A percentile compares a stretch with the other conserved stretches of the same genome.
phyloP scores from a whole-genome alignment of 2,113 vertebrate genomes.

The Benthochromis sp. region DNA sequence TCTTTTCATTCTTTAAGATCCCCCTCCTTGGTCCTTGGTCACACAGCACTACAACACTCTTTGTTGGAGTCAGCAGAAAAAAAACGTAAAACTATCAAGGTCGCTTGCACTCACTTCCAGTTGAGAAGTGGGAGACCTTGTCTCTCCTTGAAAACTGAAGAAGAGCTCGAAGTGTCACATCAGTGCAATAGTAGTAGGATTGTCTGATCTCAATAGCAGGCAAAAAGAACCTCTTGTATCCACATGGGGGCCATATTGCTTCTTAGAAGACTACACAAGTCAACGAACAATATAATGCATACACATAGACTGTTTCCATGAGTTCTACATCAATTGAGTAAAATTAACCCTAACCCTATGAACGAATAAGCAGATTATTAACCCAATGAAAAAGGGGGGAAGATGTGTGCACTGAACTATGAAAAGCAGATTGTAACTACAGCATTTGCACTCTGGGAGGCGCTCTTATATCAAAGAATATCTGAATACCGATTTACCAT shows the following conservation, averaged over 20 bases:
- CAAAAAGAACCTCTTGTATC: neutral
- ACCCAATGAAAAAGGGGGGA: neutral
- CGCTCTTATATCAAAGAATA: neutral
- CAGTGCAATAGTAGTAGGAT: neutral
- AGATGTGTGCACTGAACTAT: neutral
- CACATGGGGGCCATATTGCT: neutral
- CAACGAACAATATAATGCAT: neutral
- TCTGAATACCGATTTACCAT: neutral
- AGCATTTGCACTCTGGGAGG: neutral
- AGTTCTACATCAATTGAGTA: neutral
- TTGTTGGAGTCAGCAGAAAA: neutral
- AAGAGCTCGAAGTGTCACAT: neutral
- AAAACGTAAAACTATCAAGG: neutral
- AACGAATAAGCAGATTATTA: neutral
- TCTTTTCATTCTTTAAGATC: neutral
- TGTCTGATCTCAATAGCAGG: neutral
- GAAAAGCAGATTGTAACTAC: neutral
- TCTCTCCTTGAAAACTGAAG: neutral
- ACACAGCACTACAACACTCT: neutral
- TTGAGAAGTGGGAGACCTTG: neutral
- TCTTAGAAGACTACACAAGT: neutral
- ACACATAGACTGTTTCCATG: neutral
- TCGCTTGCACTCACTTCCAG: neutral
- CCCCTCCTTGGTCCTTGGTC: neutral
- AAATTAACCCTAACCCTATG: neutral